phyloP scores from a whole-genome alignment of 2,888 invertebrate species.

The Dolomedes plantarius region DNA sequence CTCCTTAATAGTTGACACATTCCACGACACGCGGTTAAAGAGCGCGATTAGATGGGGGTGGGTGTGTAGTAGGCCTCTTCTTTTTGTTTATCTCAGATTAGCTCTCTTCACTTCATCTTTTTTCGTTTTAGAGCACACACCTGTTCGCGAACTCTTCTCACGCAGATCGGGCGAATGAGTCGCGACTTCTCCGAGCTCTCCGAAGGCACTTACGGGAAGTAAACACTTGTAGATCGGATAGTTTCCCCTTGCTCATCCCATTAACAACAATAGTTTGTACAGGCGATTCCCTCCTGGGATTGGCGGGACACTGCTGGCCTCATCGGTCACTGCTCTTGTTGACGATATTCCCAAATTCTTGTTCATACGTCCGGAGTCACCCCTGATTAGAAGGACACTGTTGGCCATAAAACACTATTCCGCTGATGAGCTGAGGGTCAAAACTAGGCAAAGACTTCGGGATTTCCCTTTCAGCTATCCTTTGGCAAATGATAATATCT shows the following conservation, averaged over 20 bases:
- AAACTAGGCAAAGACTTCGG: too few relatives aligned
- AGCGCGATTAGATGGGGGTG: slow-evolving; percentile 37
- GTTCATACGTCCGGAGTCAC: too few relatives aligned
- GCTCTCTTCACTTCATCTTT: slow-evolving; percentile 1
- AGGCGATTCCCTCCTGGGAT: too few relatives aligned
- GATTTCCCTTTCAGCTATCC: too few relatives aligned
- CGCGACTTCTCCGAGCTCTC: neutral
- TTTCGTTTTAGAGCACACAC: slow-evolving; percentile 41
- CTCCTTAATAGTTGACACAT: slow-evolving; percentile 71
- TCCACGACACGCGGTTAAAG: slow-evolving; percentile 61
- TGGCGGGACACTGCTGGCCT: too few relatives aligned
- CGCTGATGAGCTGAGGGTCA: too few relatives aligned
- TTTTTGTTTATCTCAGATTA: slow-evolving; percentile 36
- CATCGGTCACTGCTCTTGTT: too few relatives aligned
- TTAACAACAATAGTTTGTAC: too few relatives aligned
- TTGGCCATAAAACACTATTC: too few relatives aligned
- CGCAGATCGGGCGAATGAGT: slow-evolving; percentile 7
- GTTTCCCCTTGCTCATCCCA: neutral
- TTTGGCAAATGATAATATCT: too few relatives aligned
- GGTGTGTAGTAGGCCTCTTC: slow-evolving; percentile 13
- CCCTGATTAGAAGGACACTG: too few relatives aligned
- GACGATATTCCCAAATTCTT: too few relatives aligned
- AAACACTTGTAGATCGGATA: neutral
- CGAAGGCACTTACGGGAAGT: neutral
- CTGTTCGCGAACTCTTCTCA: slow-evolving; percentile 53